phyloP scores from a whole-genome alignment of 2,113 vertebrate genomes.

The Python bivittatus region DNA sequence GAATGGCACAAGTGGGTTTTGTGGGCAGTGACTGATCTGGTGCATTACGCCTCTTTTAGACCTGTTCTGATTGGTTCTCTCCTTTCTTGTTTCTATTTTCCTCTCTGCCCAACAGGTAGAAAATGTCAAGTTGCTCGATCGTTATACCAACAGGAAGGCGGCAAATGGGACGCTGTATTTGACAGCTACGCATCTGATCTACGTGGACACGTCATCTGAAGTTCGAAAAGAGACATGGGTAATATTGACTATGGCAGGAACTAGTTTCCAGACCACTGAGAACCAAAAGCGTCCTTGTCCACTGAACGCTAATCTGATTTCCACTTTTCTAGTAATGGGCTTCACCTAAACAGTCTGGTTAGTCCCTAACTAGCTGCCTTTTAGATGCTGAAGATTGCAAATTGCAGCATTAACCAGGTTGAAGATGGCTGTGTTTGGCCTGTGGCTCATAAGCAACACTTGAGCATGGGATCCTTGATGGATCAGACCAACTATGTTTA shows the following conservation, averaged over 20 bases:
- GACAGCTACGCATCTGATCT: slow-evolving; percentile 83
- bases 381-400: not conserved
- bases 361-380: not conserved
- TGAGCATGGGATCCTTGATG: not conserved
- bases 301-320: not conserved
- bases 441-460: not conserved
- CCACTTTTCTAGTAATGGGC: not conserved
- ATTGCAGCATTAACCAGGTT: not conserved
- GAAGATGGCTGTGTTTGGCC: not conserved
- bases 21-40: rapidly evolving
- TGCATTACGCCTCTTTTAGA: not conserved
- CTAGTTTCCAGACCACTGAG: not conserved
- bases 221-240: slow-evolving; percentile 83
- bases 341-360: not conserved
- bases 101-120: slow-evolving; percentile 71
- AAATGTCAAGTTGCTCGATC: slow-evolving; percentile 79
- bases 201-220: slow-evolving; percentile 75
- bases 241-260: slow-evolving; percentile 29
- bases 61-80: not conserved
- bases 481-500: not conserved
- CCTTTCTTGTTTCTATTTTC: not conserved
- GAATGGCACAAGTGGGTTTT: not conserved
- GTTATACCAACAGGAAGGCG: slow-evolving; percentile 72
- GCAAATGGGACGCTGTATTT: slow-evolving; percentile 78
- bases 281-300: not conserved